Conservation (phyloP, 2,113 vertebrate species). For the Cariama cristata region DNA sequence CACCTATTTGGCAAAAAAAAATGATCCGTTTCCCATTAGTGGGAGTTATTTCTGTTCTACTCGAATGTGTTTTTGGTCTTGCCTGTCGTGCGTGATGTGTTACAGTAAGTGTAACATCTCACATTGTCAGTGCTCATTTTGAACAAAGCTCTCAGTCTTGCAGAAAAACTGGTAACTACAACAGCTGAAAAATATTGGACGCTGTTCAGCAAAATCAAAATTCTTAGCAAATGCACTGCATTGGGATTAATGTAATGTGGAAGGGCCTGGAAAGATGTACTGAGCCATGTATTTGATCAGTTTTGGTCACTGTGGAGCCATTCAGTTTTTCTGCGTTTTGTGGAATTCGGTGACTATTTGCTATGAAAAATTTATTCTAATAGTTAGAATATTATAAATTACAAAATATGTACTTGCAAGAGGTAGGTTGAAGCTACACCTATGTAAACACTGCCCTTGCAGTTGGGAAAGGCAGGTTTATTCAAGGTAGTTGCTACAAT, state of each 20-base stretch:
- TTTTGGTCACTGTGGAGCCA: not conserved
- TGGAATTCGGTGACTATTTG: not conserved
- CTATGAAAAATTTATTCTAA: not conserved
- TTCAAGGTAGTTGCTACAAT: not conserved
- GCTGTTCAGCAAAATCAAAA: not conserved
- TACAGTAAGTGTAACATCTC: not conserved
- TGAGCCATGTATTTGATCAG: not conserved
- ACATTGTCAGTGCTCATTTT: not conserved
- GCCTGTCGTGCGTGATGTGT: not conserved
- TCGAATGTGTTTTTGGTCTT: not conserved
- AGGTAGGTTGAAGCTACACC: not conserved
- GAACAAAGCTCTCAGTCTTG: not conserved
- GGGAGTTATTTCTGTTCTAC: conserved; percentile 11
- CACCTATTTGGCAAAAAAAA: not conserved
- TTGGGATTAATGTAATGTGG: not conserved
- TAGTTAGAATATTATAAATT: not conserved
- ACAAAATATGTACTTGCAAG: not conserved
- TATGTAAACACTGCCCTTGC: not conserved
- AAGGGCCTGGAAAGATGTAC: not conserved
- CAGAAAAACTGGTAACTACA: not conserved
- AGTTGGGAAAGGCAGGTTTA: not conserved
- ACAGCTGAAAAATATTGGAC: conserved; percentile 22
- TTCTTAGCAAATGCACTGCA: not conserved
- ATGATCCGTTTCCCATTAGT: not conserved
- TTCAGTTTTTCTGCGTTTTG: not conserved